phyloP scores from a whole-genome alignment of 1,140 invertebrate genomes.

The Chrysopa pallens region DNA sequence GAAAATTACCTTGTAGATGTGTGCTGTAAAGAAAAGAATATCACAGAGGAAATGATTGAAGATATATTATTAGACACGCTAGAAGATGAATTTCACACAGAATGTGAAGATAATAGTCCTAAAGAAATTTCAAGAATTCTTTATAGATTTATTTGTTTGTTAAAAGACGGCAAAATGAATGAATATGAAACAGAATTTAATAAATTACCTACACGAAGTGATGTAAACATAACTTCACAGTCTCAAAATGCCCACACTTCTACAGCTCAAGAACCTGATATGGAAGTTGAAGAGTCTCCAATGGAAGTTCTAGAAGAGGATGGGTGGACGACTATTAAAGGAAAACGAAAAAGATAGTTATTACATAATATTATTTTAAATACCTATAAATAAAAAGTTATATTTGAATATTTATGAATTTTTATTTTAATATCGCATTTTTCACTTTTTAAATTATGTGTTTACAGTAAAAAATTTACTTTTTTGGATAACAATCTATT shows the following conservation, averaged over 20 bases:
- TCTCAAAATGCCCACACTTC: too few relatives aligned
- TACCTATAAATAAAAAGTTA: too few relatives aligned
- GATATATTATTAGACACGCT: slow-evolving; percentile 40
- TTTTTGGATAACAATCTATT: too few relatives aligned
- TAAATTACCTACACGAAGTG: neutral
- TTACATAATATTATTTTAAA: neutral
- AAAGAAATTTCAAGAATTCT: slow-evolving; percentile 11
- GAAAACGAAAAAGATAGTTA: neutral
- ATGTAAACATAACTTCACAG: too few relatives aligned
- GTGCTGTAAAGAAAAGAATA: slow-evolving; percentile 32
- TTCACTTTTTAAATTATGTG: too few relatives aligned
- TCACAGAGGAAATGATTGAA: slow-evolving; percentile 31
- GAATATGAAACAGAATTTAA: neutral
- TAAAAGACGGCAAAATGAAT: neutral
- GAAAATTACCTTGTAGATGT: slow-evolving; percentile 36
- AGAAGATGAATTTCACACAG: slow-evolving; percentile 44
- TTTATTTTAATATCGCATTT: too few relatives aligned
- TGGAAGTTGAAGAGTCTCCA: neutral
- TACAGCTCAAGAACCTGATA: neutral
- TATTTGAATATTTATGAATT: too few relatives aligned
- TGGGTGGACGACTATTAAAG: neutral
- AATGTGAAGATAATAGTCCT: slow-evolving; percentile 41
- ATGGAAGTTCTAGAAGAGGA: neutral
- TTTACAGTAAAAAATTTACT: too few relatives aligned
- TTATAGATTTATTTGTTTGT: neutral